Percentiles rank a stretch among this genome's conserved stretches.
phyloP scores from a whole-genome alignment of 2,888 invertebrate genomes.

The Isotomurus palustris region DNA sequence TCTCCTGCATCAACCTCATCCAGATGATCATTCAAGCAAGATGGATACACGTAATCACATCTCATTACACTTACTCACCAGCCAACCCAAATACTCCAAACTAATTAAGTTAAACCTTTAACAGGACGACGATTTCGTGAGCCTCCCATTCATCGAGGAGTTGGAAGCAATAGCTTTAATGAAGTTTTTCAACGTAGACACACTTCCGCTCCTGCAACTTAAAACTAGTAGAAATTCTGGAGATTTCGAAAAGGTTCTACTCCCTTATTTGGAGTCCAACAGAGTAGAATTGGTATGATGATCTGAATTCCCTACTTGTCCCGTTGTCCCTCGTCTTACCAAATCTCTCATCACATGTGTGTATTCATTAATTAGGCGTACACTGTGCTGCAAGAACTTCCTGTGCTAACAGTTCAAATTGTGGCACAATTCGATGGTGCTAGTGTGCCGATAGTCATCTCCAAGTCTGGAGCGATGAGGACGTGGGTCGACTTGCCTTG shows the following conservation, averaged over 20 bases:
- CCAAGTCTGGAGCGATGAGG: slow-evolving; percentile 8
- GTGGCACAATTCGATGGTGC: slow-evolving; percentile 33
- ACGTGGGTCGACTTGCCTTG: slow-evolving; percentile 39
- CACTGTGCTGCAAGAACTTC: slow-evolving; percentile 49
- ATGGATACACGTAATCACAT: slow-evolving; percentile 60
- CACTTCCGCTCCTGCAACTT: slow-evolving; percentile 39
- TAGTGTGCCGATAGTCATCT: slow-evolving; percentile 21
- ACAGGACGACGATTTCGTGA: slow-evolving; percentile 65
- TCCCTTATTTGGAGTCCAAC: slow-evolving; percentile 27
- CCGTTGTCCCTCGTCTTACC: neutral
- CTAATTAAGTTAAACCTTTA: neutral
- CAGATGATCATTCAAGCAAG: slow-evolving; percentile 89
- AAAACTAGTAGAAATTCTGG: slow-evolving; percentile 31
- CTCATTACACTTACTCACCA: slow-evolving; percentile 2
- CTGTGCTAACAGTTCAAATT: slow-evolving; percentile 48
- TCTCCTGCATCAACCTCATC: slow-evolving; percentile 71
- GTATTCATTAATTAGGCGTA: slow-evolving; percentile 47
- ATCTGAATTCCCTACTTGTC: neutral
- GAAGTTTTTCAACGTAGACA: slow-evolving; percentile 26
- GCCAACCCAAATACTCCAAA: no score
- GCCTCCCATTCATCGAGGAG: slow-evolving; percentile 68
- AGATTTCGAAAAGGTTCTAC: slow-evolving; percentile 22
- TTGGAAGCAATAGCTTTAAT: slow-evolving; percentile 53
- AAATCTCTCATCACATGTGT: neutral
- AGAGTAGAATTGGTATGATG: slow-evolving; percentile 32